Evolutionary conservation across 2,797 vertebrate species (phyloP).

Genomic region (Erithacus rubecula): DNA sequence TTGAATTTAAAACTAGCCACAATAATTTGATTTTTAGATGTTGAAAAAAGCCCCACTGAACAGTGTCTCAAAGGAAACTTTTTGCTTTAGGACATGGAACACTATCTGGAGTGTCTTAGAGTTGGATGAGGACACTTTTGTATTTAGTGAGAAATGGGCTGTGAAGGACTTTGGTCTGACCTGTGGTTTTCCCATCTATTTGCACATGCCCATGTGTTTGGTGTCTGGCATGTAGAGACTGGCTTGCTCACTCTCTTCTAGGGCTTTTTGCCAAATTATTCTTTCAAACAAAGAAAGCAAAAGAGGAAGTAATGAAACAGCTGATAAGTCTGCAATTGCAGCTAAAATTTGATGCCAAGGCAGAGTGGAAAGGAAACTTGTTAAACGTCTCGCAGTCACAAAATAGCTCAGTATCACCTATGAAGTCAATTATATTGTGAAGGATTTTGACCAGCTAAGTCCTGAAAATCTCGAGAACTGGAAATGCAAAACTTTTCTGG

Average conservation of each 20-base stretch:
- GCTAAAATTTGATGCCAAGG: background rate
- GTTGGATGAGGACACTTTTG: background rate
- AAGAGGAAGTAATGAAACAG: background rate
- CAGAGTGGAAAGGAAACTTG: background rate
- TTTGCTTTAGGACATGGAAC: background rate
- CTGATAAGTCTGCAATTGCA: background rate
- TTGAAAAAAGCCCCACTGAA: background rate
- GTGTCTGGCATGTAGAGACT: background rate
- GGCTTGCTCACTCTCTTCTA: background rate
- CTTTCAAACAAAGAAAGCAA: background rate
- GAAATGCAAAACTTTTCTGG: background rate
- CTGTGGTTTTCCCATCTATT: background rate
- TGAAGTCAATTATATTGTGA: background rate
- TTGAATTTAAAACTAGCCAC: background rate
- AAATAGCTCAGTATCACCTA: background rate
- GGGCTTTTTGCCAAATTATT: background rate
- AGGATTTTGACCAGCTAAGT: background rate
- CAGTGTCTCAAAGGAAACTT: background rate
- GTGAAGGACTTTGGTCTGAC: background rate
- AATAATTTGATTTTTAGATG: background rate
- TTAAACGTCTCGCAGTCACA: background rate
- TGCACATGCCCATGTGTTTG: background rate
- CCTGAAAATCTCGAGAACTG: background rate
- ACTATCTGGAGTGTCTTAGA: background rate
- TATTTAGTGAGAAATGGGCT: background rate